These are phyloP conservation scores for Paratrypauchen microcephalus DNA, from an alignment of 2,797 vertebrate species.

Conservation along the genomic window DNA sequence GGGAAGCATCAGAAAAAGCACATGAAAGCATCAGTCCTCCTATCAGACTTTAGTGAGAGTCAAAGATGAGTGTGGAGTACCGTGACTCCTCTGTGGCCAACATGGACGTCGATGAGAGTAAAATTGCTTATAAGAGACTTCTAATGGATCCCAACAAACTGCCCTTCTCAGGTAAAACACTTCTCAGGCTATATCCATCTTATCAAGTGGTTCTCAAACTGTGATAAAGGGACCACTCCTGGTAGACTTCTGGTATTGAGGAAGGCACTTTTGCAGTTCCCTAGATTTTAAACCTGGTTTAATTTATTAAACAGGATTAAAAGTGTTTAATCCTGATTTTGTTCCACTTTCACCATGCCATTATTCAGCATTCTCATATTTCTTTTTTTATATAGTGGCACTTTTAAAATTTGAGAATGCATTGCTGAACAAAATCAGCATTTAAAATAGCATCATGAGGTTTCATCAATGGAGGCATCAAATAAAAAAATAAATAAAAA, in stretches of 20 bases:
- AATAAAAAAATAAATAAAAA: background rate
- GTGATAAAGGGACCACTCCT: background rate
- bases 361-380: background rate
- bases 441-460: too few relatives aligned
- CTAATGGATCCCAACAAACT: constrained; percentile 20
- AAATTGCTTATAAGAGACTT: constrained; percentile 36
- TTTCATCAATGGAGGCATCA: background rate
- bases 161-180: constrained; percentile 46
- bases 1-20: background rate
- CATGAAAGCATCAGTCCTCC: background rate
- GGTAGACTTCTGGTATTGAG: background rate
- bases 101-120: constrained; percentile 42
- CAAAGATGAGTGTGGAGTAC: constrained; percentile 53
- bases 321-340: background rate
- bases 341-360: background rate
- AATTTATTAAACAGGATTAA: too few relatives aligned
- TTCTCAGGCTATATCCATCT: background rate
- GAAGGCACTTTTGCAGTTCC: background rate
- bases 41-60: background rate
- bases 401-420: background rate
- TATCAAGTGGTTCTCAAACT: background rate
- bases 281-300: background rate
- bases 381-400: background rate
- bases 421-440: too few relatives aligned
- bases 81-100: constrained; percentile 17